Evolutionary conservation across 2,888 invertebrate genomes (phyloP), one percentile per base, ranked within the genome.

Genomic region (Andrena trimmerana): DNA sequence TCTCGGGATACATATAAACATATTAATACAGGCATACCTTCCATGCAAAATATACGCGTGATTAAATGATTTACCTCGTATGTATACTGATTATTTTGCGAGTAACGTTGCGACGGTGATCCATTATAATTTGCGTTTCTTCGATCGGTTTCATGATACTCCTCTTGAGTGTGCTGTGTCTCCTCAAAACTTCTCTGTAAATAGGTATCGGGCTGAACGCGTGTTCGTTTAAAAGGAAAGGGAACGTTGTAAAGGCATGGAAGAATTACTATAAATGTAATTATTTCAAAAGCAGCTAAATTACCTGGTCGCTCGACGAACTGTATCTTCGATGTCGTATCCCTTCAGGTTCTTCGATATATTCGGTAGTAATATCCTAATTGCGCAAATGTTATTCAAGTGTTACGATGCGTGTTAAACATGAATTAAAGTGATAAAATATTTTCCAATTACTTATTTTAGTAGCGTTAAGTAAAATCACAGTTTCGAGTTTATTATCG

Each of bases 111-210:
- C 52, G 92, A 85, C 29, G 92, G 91, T 82, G 92, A 93, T 50
- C 91, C 88, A 89, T 90, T 92, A 85, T 93, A 93, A 89, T 94
- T 94, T 71, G 94, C 93, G 84, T 94, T 94, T 86, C 91, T 91
- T 85, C 93, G 90, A 76, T 94, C 94, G 68, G 92, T 91, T 36
- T 93, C 93, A 63, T 92, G 92, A 78, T 92, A 93, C 75, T 93
- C 93, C 76, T 93, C 91, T 50, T 90, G 90, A 16, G 78, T 79
- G n/a, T 86, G 82, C 27, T 89, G 90, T 42, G 86, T 78, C 77
- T 92, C 93, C 69, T 93, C 93, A 31, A 89, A 92, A 82, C 92
- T 93, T 88, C 91, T 92, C 93, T 93, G 48, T 42, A 36, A 70
- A 29, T 7, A 78, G 75, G 6, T 69, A 66, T 29, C 54, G 1